Evolutionary conservation across 37 sponge, comb jelly and placozoan genomes (phyloP), one percentile per base, ranked within the genome.

Genomic region (Hormiphora californensis): DNA sequence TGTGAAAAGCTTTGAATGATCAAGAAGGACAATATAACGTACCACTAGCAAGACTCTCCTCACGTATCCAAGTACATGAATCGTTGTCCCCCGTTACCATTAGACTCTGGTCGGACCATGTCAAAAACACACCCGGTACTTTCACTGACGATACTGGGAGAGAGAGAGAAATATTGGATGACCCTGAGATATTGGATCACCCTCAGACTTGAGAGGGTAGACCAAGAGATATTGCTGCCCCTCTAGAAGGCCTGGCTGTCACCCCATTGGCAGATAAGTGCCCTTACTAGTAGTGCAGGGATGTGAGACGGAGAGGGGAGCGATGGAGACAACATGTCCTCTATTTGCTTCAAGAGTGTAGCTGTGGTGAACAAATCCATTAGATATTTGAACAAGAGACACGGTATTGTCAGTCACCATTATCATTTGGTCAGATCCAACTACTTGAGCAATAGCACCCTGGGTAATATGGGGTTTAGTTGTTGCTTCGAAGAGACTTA

Each of bases 41-140:
- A 73, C 41, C 81, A 73, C 46, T 43, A 41, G 81, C 35, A 21
- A 73, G 81, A 33, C 81, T 73, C 44, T 73, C 81, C 46, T 73
- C 81, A 23, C 81, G 40, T 43, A 73, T 40, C 81, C 81, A 73
- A 46, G 46, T 46, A 41, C 81, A 73, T 19, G 32, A 43, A n/a
- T 73, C 81, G 44, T 27, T 73, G 25, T 28, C 43, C 25, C 81
- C 81, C 3, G 25, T 46, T 3, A 73, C 81, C 7, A 46, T 73
- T 0, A 73, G 12, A 40, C 39, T 36, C 3, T 33, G 28, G 23
- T 73, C 81, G 7, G 40, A 22, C 81, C 81, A 73, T 8, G 81
- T 41, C 44, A 73, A 19, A 7, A 73, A 41, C 81, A 73, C 27
- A 8, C 81, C 81, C 5, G 81, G 81, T 21, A 73, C 23, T 19